A percentile compares a stretch with the other conserved stretches of the same genome.
Evolutionary conservation across 2,113 vertebrate genomes (phyloP).

Genomic region (Rhabdomys dilectus): DNA sequence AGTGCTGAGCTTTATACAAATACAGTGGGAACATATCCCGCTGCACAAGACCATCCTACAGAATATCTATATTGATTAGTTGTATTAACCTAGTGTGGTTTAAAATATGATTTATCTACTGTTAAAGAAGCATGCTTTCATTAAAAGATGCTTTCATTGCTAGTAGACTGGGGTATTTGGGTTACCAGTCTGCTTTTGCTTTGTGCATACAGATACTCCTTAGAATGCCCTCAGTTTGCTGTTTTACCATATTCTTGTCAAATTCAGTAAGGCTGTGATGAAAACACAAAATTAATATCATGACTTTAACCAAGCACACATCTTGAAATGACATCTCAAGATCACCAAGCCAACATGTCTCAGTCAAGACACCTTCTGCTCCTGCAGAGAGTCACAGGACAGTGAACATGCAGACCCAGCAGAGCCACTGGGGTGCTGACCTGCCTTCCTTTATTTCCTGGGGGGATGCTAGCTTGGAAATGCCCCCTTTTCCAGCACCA

Average conservation of each 20-base stretch:
- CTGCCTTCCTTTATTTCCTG: slow-evolving; percentile 53
- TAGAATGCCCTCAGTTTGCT: neutral
- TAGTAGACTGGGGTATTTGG: neutral
- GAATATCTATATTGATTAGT: neutral
- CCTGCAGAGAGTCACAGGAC: neutral
- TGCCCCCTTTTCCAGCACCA: neutral
- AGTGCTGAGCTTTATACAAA: no score
- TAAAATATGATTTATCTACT: neutral
- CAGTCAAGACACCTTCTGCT: neutral
- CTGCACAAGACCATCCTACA: neutral
- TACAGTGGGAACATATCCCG: no score
- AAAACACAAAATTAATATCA: neutral
- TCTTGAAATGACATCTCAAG: slow-evolving; percentile 23
- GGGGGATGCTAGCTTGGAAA: slow-evolving; percentile 21
- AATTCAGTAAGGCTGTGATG: neutral
- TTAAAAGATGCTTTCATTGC: neutral
- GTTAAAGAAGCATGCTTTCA: neutral
- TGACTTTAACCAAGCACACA: neutral
- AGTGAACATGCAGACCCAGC: neutral
- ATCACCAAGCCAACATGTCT: neutral
- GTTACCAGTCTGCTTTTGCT: neutral
- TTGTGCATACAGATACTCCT: neutral
- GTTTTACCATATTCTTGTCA: neutral
- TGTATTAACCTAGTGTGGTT: neutral
- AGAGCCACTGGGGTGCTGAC: neutral